These are phyloP conservation scores for Perizoma flavofasciatum DNA, from an alignment of 2,888 invertebrate genomes.

Conservation along the genomic window DNA sequence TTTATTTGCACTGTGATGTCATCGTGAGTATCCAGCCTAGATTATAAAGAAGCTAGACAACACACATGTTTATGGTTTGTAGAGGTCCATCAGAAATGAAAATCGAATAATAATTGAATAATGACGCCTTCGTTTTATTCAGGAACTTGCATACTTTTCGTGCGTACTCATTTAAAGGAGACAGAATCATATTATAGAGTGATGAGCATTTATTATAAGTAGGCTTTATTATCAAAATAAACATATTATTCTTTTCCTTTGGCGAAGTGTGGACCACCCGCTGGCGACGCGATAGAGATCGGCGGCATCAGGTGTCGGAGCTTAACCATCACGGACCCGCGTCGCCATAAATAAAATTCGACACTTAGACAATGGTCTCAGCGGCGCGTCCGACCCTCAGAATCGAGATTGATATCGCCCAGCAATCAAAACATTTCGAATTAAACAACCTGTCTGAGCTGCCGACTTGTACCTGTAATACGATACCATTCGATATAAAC, in stretches of 20 bases:
- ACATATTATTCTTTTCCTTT: constrained; percentile 37
- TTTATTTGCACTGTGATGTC: constrained; percentile 54
- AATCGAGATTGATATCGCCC: constrained; percentile 60
- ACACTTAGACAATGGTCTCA: constrained; percentile 69
- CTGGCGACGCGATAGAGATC: constrained; percentile 64
- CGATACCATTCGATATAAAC: constrained; percentile 45
- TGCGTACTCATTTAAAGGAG: too few species aligned
- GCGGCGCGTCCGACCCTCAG: constrained; percentile 54
- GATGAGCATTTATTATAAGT: background rate
- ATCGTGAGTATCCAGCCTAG: constrained; percentile 37
- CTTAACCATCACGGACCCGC: constrained; percentile 48
- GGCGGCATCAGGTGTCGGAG: constrained; percentile 67
- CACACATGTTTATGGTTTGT: constrained; percentile 2
- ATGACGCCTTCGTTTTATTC: background rate
- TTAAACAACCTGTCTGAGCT: constrained; percentile 53
- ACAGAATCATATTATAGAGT: too few species aligned
- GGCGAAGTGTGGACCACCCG: constrained; percentile 62
- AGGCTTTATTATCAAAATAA: constrained; percentile 14
- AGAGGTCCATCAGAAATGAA: constrained; percentile 6
- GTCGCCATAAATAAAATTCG: constrained; percentile 74
- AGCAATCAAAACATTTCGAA: constrained; percentile 58
- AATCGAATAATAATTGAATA: constrained; percentile 1
- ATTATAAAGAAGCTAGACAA: constrained; percentile 14
- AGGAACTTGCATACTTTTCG: too few species aligned
- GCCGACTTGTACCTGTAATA: constrained; percentile 44